phyloP scores from a whole-genome alignment of 2,797 vertebrate genomes.

The Mycteria americana region DNA sequence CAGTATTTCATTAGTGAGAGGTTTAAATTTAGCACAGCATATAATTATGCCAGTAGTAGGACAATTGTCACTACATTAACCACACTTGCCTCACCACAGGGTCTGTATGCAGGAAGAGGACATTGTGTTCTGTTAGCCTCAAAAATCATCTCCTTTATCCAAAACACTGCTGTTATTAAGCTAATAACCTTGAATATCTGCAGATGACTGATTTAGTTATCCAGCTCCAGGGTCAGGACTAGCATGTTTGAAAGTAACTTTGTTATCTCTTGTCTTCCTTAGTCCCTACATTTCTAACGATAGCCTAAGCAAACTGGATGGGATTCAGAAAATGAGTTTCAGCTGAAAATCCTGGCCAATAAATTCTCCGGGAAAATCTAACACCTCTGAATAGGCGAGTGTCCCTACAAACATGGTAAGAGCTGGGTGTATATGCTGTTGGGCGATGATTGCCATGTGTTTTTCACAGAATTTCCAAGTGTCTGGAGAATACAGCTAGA shows the following conservation, averaged over 20 bases:
- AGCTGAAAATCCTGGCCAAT: neutral
- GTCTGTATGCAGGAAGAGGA: neutral
- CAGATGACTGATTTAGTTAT: neutral
- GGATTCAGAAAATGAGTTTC: neutral
- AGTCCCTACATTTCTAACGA: neutral
- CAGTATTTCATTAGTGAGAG: neutral
- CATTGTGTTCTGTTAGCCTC: neutral
- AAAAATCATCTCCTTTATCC: neutral
- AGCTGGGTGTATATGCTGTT: neutral
- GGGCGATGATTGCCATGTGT: neutral
- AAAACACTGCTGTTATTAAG: neutral
- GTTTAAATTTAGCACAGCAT: neutral
- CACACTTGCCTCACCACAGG: neutral
- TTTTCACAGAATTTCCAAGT: neutral
- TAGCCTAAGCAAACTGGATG: neutral
- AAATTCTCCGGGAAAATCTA: neutral
- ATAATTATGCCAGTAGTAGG: neutral
- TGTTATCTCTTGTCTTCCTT: neutral
- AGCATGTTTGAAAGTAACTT: neutral
- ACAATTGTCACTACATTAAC: neutral
- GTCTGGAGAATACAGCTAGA: neutral
- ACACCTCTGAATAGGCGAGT: neutral
- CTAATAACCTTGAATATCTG: neutral
- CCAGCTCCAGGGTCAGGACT: neutral
- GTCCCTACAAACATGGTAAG: neutral